Base-by-base conservation (phyloP, 2,888 invertebrate genomes). In the Cataglyphis rosenhaueri region DNA sequence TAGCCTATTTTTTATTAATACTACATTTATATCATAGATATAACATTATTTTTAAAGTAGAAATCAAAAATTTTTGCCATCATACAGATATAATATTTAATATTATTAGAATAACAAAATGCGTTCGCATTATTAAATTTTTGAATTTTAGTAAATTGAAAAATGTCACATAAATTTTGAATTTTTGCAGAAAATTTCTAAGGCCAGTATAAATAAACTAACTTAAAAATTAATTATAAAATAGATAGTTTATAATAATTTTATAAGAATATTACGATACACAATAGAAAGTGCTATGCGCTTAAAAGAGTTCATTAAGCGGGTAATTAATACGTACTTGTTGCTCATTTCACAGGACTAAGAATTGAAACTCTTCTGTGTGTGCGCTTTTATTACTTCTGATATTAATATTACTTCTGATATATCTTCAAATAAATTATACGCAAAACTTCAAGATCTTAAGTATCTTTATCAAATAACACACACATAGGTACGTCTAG, bases 271-370 rank as follows among this genome's bases (percentile, higher is more conserved):
- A 73, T 66, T 55, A 83, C 12, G 9, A 65, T 64, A 76, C 84
- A 65, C 83, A 65, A 65, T 64, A 59, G 52, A 15, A 83, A 86
- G 85, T 87, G 87, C 85, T 21, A 75, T 48, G 74, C 84, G 86
- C 87, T 87, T 84, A 84, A 83, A 86, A 92, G 92, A 92, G 92
- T 92, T 92, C 92, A 83, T 81, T 74, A 79, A 87, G 87, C 92
- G 92, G 92, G 92, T 92, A 87, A 81, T 71, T 55, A 21, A 78
- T 70, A 78, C 70, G 35, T 70, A 59, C 21, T 79, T 5, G 32
- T 79, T 18, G 25, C 18, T 70, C 71, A 71, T 5, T 59, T n/a
- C 21, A 59, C 15, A 59, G 29, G 8, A 68, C 10, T 35, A 21
- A 38, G 18, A 71, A 70, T 44, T 55, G 21, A 65, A 21, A 66